Conservation (phyloP, 1,140 invertebrate genomes). For the Chrysoperla carnea region DNA sequence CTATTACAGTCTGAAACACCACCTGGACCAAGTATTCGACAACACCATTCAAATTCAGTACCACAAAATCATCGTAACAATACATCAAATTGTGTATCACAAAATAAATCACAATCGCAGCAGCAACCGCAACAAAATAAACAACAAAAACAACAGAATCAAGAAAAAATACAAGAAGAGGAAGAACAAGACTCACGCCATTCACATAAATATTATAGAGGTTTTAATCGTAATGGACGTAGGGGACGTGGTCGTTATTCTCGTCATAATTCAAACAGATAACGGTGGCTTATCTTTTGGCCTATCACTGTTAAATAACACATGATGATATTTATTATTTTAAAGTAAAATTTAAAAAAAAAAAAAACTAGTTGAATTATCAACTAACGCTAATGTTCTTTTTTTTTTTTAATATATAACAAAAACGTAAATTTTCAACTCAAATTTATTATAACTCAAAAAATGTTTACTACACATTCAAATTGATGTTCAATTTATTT, state of each 20-base stretch:
- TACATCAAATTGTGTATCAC: no score
- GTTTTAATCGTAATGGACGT: conserved; percentile 1
- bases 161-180: no score
- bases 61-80: not conserved
- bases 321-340: not conserved
- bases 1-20: conserved; percentile 1
- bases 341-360: no score
- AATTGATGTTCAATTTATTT: no score
- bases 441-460: no score
- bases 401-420: no score
- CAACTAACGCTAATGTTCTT: no score
- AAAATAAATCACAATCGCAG: not conserved
- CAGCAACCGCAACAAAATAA: not conserved
- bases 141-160: no score
- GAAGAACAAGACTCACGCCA: not conserved
- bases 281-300: conserved; percentile 1
- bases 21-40: not conserved
- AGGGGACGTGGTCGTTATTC: not conserved
- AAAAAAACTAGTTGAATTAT: no score
- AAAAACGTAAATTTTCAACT: no score
- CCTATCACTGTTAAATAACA: not conserved
- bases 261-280: not conserved
- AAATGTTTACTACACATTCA: no score
- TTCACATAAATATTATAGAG: not conserved
- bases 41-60: not conserved